These are phyloP conservation scores for Ochlodes sylvanus DNA, from an alignment of 2,888 invertebrate species.

Conservation along the genomic window DNA sequence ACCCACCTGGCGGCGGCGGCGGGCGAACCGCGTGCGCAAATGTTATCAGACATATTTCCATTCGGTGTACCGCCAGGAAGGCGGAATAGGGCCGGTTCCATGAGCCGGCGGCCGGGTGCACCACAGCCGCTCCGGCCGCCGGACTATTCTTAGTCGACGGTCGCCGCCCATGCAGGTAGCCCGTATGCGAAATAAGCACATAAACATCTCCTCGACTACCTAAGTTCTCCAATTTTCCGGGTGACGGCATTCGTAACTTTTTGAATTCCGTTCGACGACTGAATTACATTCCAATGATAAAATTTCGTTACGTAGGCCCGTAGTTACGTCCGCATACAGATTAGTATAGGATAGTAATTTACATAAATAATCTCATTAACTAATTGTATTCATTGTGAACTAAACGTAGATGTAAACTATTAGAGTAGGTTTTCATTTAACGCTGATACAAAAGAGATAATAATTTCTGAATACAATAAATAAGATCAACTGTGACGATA, in stretches of 20 bases:
- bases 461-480: neutral
- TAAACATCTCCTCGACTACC: constrained; percentile 14
- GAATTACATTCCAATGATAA: constrained; percentile 2
- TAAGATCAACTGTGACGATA: neutral
- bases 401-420: too few relatives aligned
- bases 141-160: constrained; percentile 33
- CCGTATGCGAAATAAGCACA: constrained; percentile 22
- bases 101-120: neutral
- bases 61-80: too few relatives aligned
- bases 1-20: neutral
- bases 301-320: neutral
- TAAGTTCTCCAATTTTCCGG: constrained; percentile 2
- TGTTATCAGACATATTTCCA: too few relatives aligned
- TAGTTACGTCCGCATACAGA: neutral
- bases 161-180: constrained; percentile 20
- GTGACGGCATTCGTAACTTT: neutral
- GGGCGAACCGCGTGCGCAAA: too few relatives aligned
- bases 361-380: too few relatives aligned
- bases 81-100: too few relatives aligned
- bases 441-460: neutral
- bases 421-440: too few relatives aligned
- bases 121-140: constrained; percentile 4
- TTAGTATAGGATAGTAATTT: too few relatives aligned
- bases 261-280: neutral
- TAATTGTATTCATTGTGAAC: too few relatives aligned